These are phyloP conservation scores for Calephelis virginiensis DNA, from an alignment of 1,140 invertebrate genomes.

Conservation along the genomic window DNA sequence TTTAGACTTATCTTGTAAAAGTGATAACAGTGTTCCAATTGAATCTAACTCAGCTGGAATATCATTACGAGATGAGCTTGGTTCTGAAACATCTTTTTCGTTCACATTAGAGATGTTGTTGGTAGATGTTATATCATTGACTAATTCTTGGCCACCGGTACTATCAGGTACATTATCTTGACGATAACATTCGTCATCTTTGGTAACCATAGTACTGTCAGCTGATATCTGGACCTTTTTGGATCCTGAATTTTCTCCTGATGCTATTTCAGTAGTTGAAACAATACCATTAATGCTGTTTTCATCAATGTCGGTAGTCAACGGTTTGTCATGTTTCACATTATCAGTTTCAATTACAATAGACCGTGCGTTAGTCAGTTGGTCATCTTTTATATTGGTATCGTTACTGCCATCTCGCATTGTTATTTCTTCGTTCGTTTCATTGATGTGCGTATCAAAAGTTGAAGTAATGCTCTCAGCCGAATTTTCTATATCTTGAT, in stretches of 20 bases:
- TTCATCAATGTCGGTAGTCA: background rate
- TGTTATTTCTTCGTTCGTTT: background rate
- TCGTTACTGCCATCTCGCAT: background rate
- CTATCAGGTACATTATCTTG: constrained; percentile 44
- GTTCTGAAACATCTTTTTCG: constrained; percentile 30
- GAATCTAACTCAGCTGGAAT: constrained; percentile 35
- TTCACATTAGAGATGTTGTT: constrained; percentile 30
- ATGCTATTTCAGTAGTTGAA: constrained; percentile 8
- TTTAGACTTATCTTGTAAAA: constrained; percentile 68
- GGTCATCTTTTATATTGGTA: background rate
- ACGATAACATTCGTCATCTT: constrained; percentile 25
- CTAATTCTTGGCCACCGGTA: constrained; percentile 49
- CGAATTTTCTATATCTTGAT: background rate
- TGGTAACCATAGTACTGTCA: constrained; percentile 56
- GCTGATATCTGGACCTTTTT: constrained; percentile 24
- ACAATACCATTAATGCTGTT: constrained; percentile 1
- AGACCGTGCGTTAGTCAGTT: background rate
- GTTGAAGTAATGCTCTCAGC: background rate
- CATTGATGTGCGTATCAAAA: background rate
- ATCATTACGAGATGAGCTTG: constrained; percentile 30
- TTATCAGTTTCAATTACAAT: background rate
- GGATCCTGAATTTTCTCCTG: background rate
- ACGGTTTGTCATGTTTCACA: background rate
- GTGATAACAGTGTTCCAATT: constrained; percentile 55
- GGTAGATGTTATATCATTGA: constrained; percentile 52